phyloP scores from a whole-genome alignment of 2,113 vertebrate genomes.

The Progne subis region DNA sequence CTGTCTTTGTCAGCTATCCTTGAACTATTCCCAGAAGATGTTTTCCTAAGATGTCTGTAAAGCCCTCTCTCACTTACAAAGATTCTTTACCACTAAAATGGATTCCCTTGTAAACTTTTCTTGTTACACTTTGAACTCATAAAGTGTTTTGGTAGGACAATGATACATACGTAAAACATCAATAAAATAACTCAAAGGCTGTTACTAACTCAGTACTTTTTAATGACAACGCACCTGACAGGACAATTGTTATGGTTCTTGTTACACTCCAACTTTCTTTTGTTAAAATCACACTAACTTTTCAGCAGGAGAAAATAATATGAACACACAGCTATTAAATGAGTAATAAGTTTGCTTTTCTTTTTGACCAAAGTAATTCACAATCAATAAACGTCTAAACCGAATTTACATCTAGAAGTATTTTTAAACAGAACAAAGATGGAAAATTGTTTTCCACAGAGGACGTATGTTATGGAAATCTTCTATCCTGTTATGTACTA shows the following conservation, averaged over 20 bases:
- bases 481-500: not conserved
- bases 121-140: not conserved
- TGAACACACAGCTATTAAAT: not conserved
- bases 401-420: not conserved
- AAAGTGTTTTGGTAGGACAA: not conserved
- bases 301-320: not conserved
- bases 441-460: not conserved
- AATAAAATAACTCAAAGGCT: not conserved
- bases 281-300: not conserved
- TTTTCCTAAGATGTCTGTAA: not conserved
- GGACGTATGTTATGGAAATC: not conserved
- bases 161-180: not conserved
- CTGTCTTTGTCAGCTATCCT: not conserved
- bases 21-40: not conserved
- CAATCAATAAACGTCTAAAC: not conserved
- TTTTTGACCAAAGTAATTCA: not conserved
- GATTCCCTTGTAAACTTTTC: not conserved
- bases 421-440: not conserved
- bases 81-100: not conserved
- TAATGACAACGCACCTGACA: not conserved
- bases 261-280: not conserved
- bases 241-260: not conserved
- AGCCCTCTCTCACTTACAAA: not conserved
- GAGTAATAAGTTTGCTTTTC: not conserved
- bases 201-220: not conserved